These are phyloP conservation scores for Ischnura elegans DNA, from an alignment of 2,888 invertebrate species.

Conservation along the genomic window DNA sequence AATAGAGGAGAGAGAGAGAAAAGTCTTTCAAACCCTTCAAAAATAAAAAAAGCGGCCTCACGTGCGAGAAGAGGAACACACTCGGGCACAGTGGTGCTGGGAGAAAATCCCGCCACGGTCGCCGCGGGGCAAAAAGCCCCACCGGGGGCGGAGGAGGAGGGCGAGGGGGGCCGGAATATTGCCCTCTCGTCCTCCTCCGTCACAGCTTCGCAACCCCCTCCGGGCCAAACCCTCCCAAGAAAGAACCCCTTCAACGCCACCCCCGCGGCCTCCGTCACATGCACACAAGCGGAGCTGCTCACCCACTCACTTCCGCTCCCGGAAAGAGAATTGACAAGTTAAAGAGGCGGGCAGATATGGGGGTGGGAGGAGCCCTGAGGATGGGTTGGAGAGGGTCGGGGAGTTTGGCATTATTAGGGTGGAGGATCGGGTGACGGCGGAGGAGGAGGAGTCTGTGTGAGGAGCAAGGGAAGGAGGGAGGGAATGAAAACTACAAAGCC, in stretches of 20 bases:
- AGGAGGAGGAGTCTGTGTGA: neutral
- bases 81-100: neutral
- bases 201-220: neutral
- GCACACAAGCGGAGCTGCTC: neutral
- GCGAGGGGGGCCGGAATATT: neutral
- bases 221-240: too few relatives aligned
- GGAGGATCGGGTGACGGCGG: neutral
- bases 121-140: neutral
- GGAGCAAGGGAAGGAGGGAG: neutral
- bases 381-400: neutral
- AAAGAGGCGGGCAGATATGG: slow-evolving; percentile 18
- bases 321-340: slow-evolving; percentile 61
- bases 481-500: slow-evolving; percentile 48
- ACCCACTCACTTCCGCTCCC: slow-evolving; percentile 39
- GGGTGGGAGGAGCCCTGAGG: neutral
- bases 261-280: neutral
- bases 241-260: neutral
- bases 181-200: neutral
- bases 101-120: neutral
- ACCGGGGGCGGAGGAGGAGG: neutral
- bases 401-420: neutral
- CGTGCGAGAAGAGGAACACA: neutral
- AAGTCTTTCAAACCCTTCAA: slow-evolving; percentile 32
- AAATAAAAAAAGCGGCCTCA: neutral
- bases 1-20: neutral